A percentile compares a stretch with the other conserved stretches of the same genome.
phyloP scores from a whole-genome alignment of 1,140 invertebrate genomes.

The Drosophila fuyamai region DNA sequence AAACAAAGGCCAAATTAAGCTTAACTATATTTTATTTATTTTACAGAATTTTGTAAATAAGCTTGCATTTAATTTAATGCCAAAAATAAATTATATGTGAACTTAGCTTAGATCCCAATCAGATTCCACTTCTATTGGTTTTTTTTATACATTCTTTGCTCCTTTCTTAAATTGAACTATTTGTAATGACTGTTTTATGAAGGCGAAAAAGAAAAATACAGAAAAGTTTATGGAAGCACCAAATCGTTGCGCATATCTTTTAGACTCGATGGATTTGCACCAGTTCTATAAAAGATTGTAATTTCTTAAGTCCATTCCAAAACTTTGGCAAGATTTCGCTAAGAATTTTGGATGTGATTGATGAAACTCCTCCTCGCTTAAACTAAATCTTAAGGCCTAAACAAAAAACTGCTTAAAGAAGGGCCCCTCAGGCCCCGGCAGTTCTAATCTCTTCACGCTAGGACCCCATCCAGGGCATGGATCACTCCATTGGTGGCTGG shows the following conservation, averaged over 20 bases:
- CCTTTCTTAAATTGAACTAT: conserved; percentile 78
- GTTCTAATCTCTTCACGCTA: conserved; percentile 81
- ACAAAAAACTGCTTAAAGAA: conserved; percentile 42
- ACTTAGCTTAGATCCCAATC: conserved; percentile 61
- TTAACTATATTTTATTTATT: conserved; percentile 58
- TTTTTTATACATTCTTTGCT: conserved; percentile 47
- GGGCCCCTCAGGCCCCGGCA: conserved; percentile 8
- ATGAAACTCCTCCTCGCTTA: conserved; percentile 52
- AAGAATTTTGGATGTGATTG: conserved; percentile 63
- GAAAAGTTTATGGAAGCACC: conserved; percentile 73
- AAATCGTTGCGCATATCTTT: conserved; percentile 42
- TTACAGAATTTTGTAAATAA: conserved; percentile 66
- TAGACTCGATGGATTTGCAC: conserved; percentile 45
- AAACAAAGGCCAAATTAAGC: neutral
- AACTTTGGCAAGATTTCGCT: conserved; percentile 76
- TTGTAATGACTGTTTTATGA: conserved; percentile 79
- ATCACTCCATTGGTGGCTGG: conserved; percentile 95
- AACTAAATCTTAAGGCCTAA: conserved; percentile 47
- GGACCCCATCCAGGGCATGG: conserved; percentile 91
- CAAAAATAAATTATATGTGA: conserved; percentile 75
- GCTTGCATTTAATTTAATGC: conserved; percentile 52
- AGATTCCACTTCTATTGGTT: conserved; percentile 27
- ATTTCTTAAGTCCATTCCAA: conserved; percentile 41
- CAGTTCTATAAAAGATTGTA: conserved; percentile 54
- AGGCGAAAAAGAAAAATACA: conserved; percentile 68